Base-by-base conservation (phyloP, 2,888 invertebrate genomes). In the Hirtodrosophila trivittata region DNA sequence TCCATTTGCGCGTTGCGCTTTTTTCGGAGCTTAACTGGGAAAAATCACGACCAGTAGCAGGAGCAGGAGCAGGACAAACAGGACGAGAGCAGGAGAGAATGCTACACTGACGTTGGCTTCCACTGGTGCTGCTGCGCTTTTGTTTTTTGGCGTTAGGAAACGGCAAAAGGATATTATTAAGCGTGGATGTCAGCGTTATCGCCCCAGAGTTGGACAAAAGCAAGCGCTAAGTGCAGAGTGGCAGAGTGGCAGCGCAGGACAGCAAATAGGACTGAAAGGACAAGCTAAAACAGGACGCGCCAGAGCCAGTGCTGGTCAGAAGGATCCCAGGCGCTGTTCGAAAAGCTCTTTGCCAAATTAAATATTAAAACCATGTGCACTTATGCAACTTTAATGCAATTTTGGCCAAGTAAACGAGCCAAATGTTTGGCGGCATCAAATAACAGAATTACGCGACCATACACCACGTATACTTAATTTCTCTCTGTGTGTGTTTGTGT, bases 301-400 rank as follows among this genome's bases (percentile, higher is more conserved):
- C 18, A 30, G 9, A 16, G 26, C 18, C 28, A 16, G 33, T n/a
- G 9, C 9, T 49, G 38, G 50, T 38, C 39, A 28, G 26, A 39
- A 41, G 50, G 59, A 56, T 57, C 49, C 49, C 37, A 38, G 64
- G 21, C 56, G 58, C 54, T 66, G 63, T 66, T 75, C 62, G 83
- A 57, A 87, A 86, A 86, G 87, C 86, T 86, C 74, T 85, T 86
- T 86, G 75, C 75, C 64, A 88, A 88, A 86, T 86, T 86, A 86
- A 86, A 86, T 88, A 86, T 86, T 86, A 77, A 86, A 80, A 75
- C 73, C 80, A 80, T 86, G 80, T 86, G 88, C 88, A 87, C 83
- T 86, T 87, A 85, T 87, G 75, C 85, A 86, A 87, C 72, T 86
- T 86, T 86, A 86, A 86, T 87, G 87, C 88, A 87, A 86, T 86